A percentile compares a stretch with the other conserved stretches of the same genome.
Evolutionary conservation across 2,888 invertebrate species (phyloP).

Genomic region (Xestoiulus laeticollis): DNA sequence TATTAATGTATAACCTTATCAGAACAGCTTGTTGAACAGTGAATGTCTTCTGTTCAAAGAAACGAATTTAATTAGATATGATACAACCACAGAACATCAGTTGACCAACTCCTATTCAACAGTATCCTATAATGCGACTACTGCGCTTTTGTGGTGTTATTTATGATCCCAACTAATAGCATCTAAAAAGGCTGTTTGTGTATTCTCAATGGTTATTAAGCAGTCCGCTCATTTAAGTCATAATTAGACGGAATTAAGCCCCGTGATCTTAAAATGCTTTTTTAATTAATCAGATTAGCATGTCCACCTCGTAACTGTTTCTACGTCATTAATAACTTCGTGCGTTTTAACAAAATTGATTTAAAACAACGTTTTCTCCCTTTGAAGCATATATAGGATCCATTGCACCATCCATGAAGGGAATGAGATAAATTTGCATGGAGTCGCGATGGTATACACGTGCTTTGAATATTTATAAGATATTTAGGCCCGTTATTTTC

Average conservation of each 20-base stretch:
- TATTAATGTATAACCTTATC: too few species aligned
- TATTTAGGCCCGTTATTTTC: background rate
- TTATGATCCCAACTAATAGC: background rate
- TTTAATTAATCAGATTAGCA: background rate
- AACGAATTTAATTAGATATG: too few species aligned
- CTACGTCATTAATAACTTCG: background rate
- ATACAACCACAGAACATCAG: too few species aligned
- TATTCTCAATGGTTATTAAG: background rate
- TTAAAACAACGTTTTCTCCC: background rate
- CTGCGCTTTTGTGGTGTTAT: background rate
- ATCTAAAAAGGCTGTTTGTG: background rate
- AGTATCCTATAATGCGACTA: background rate
- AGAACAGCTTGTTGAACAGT: too few species aligned
- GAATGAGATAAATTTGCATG: background rate
- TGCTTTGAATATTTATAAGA: conserved; percentile 32
- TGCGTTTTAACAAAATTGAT: background rate
- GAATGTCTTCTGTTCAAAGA: too few species aligned
- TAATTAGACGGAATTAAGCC: background rate
- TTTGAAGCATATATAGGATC: background rate
- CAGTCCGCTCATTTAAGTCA: background rate
- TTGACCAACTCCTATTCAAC: too few species aligned
- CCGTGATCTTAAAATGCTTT: background rate
- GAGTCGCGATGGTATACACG: background rate
- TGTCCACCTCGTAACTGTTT: conserved; percentile 16
- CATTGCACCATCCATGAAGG: background rate